These are phyloP conservation scores for Trachelus troglodyta DNA, from an alignment of 2,888 invertebrate species.

Conservation along the genomic window DNA sequence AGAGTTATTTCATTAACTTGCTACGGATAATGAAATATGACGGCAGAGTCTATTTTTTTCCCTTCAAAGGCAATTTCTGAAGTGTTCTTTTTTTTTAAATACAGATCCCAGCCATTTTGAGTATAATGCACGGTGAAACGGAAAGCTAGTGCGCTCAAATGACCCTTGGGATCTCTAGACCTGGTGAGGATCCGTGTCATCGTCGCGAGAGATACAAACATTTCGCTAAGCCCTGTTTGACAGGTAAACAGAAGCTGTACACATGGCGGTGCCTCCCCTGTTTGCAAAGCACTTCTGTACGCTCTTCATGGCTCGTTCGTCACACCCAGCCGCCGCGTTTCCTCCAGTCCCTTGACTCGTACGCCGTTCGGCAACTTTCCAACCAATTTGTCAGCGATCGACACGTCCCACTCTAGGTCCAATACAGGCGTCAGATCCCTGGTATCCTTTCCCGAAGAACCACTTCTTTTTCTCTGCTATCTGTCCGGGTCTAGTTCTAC, in stretches of 20 bases:
- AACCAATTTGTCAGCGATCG: conserved; percentile 30
- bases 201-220: too few species aligned
- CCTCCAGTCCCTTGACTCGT: background rate
- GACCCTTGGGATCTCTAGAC: too few species aligned
- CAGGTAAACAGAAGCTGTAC: conserved; percentile 1
- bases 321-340: conserved; percentile 2
- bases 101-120: too few species aligned
- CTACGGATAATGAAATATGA: background rate
- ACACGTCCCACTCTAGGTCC: conserved; percentile 18
- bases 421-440: conserved; percentile 18
- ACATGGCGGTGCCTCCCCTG: conserved; percentile 6
- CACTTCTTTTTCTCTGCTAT: too few species aligned
- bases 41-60: too few species aligned
- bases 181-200: too few species aligned
- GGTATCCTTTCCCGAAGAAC: too few species aligned
- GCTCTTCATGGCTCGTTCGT: conserved; percentile 10
- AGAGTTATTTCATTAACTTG: background rate
- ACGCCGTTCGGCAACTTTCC: background rate
- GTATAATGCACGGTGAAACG: too few species aligned
- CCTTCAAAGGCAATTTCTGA: too few species aligned
- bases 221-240: background rate
- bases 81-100: too few species aligned
- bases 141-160: too few species aligned
- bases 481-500: too few species aligned
- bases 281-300: conserved; percentile 25